Evolutionary conservation across 2,888 invertebrate species (phyloP).

Genomic region (Chironomus riparius): DNA sequence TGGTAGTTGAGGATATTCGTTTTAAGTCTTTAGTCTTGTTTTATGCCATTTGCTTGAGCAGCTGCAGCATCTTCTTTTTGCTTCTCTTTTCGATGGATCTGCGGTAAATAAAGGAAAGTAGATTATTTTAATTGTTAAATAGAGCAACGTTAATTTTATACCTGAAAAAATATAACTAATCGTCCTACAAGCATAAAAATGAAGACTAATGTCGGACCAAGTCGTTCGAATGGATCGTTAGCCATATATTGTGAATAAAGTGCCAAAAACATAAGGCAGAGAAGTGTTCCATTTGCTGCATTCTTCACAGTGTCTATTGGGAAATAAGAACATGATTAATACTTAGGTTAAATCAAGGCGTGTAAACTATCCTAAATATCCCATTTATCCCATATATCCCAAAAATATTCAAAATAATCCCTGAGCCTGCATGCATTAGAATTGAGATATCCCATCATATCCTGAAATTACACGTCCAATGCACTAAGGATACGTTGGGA

Average conservation of each 20-base stretch:
- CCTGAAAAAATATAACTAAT: slow-evolving; percentile 67
- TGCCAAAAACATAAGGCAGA: slow-evolving; percentile 77
- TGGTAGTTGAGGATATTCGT: neutral
- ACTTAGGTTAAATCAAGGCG: too few relatives aligned
- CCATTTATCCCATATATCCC: too few relatives aligned
- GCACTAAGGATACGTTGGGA: too few relatives aligned
- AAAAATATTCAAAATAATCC: too few relatives aligned
- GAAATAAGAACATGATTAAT: slow-evolving; percentile 30
- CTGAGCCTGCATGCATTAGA: too few relatives aligned
- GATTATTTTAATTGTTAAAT: neutral
- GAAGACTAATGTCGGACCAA: slow-evolving; percentile 82
- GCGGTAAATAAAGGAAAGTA: slow-evolving; percentile 35
- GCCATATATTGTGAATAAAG: slow-evolving; percentile 91
- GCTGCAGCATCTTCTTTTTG: slow-evolving; percentile 39
- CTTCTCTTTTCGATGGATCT: slow-evolving; percentile 45
- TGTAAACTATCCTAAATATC: too few relatives aligned
- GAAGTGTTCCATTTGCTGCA: slow-evolving; percentile 73
- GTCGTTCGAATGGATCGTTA: slow-evolving; percentile 83
- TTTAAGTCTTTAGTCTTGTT: slow-evolving; percentile 46
- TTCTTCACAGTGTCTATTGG: slow-evolving; percentile 80
- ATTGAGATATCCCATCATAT: too few relatives aligned
- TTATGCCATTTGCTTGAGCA: slow-evolving; percentile 53
- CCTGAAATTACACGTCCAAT: too few relatives aligned
- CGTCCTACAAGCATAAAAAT: slow-evolving; percentile 86
- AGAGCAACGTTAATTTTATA: slow-evolving; percentile 25